These are phyloP conservation scores for Ataeniobius toweri DNA, from an alignment of 2,797 vertebrate genomes.

Conservation along the genomic window DNA sequence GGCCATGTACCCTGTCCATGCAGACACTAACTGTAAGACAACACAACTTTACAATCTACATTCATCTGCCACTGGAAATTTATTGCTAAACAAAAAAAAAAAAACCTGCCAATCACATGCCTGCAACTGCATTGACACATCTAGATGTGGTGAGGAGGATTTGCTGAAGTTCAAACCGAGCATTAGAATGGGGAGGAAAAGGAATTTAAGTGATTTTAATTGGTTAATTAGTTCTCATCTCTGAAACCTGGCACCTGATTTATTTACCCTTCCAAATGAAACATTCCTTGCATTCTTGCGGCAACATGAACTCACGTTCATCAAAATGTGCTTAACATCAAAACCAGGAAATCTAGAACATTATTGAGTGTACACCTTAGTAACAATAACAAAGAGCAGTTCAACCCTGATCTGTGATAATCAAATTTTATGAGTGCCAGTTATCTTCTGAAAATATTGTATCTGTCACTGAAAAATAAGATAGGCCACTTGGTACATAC, in stretches of 20 bases:
- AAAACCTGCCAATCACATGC: not conserved
- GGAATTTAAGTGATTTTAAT: no score
- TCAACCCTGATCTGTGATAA: conserved; percentile 28
- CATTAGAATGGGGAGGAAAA: no score
- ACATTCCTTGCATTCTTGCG: conserved; percentile 54
- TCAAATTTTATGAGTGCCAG: conserved; percentile 30
- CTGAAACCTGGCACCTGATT: conserved; percentile 59
- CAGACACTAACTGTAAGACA: conserved; percentile 87
- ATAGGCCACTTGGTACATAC: not conserved
- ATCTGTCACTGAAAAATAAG: conserved; percentile 12
- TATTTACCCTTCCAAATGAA: conserved; percentile 19
- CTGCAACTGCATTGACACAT: no score
- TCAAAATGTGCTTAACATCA: conserved; percentile 49
- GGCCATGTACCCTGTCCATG: conserved; percentile 83
- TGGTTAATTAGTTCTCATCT: conserved; percentile 17
- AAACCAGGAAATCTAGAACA: conserved; percentile 35
- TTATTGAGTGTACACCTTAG: conserved; percentile 21
- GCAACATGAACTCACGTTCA: conserved; percentile 44
- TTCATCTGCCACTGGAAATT: not conserved
- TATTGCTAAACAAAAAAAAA: not conserved
- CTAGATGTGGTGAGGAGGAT: no score
- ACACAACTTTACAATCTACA: not conserved
- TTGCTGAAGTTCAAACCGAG: no score
- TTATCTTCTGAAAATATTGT: conserved; percentile 29
- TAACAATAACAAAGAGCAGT: conserved; percentile 56